A percentile compares a stretch with the other conserved stretches of the same genome.
These are phyloP conservation scores for Strigops habroptila DNA, from an alignment of 2,113 vertebrate species.

Conservation along the genomic window DNA sequence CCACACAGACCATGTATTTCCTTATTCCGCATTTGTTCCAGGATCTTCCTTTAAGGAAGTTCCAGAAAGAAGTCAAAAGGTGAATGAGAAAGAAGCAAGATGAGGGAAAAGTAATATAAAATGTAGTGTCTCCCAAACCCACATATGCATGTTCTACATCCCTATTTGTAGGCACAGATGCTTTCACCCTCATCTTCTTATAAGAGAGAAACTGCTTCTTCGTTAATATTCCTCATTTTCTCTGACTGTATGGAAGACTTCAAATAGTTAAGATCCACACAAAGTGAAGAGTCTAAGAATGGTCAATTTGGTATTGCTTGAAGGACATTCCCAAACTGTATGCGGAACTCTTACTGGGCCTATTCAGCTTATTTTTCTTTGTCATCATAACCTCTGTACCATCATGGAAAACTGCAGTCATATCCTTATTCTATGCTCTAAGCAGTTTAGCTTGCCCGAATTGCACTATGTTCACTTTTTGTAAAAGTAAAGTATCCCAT, in stretches of 20 bases:
- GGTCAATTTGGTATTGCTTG: not conserved
- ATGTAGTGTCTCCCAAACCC: not conserved
- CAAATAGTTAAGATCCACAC: not conserved
- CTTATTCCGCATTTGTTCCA: not conserved
- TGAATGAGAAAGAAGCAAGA: not conserved
- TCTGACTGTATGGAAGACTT: not conserved
- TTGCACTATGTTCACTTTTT: slow-evolving; percentile 72
- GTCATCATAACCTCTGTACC: not conserved
- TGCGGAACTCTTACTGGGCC: not conserved
- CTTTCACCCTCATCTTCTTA: not conserved
- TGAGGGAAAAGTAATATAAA: not conserved
- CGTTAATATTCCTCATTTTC: not conserved
- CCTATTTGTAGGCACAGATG: not conserved
- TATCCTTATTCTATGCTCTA: not conserved
- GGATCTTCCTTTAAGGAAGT: not conserved
- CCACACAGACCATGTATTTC: not conserved
- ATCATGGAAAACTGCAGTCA: not conserved
- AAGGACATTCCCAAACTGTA: not conserved
- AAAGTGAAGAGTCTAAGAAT: not conserved
- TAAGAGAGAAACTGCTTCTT: not conserved
- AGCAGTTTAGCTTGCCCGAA: slow-evolving; percentile 33
- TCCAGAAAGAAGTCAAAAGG: not conserved
- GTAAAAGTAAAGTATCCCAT: slow-evolving; percentile 75
- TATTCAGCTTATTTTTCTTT: slow-evolving; percentile 26
- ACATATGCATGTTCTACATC: not conserved